Evolutionary conservation across 2,113 vertebrate species (phyloP).

Genomic region (Syngnathus typhle): DNA sequence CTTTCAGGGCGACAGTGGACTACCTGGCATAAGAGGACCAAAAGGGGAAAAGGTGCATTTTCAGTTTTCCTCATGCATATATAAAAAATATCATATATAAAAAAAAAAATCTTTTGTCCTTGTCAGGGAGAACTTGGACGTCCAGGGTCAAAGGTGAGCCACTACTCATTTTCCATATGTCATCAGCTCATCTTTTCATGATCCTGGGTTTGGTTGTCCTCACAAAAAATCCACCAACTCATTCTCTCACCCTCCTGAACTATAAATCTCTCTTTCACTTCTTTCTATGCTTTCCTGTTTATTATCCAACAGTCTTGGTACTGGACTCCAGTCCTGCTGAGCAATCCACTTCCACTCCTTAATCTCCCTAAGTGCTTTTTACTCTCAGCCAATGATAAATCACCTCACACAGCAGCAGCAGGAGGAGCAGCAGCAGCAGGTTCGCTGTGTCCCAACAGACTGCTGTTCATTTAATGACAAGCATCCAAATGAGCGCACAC

Average conservation of each 20-base stretch:
- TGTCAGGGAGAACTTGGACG: slow-evolving; percentile 88
- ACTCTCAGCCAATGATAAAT: slow-evolving; percentile 53
- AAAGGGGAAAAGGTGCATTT: slow-evolving; percentile 83
- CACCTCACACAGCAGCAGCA: slow-evolving; percentile 25
- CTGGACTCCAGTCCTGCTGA: slow-evolving; percentile 56
- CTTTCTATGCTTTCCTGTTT: slow-evolving; percentile 7
- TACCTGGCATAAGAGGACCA: slow-evolving; percentile 81
- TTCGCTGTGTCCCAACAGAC: slow-evolving; percentile 27
- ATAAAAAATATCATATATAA: too few species aligned
- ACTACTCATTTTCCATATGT: slow-evolving; percentile 14
- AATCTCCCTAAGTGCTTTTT: slow-evolving; percentile 65
- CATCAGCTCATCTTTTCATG: slow-evolving; percentile 2
- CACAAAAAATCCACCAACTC: slow-evolving; percentile 32
- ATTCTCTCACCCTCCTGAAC: slow-evolving; percentile 17
- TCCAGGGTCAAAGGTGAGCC: slow-evolving; percentile 86
- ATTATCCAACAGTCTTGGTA: slow-evolving; percentile 14
- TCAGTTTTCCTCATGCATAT: slow-evolving; percentile 10
- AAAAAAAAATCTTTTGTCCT: slow-evolving; percentile 40
- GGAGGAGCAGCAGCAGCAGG: slow-evolving; percentile 21
- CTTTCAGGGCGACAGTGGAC: slow-evolving; percentile 77
- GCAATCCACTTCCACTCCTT: slow-evolving; percentile 50
- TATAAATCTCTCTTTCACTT: slow-evolving; percentile 9
- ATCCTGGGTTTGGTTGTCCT: slow-evolving; percentile 16
- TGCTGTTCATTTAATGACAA: slow-evolving; percentile 41
- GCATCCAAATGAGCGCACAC: slow-evolving; percentile 29